phyloP scores from a whole-genome alignment of 2,888 invertebrate genomes.

The Agrilus cyanescens region DNA sequence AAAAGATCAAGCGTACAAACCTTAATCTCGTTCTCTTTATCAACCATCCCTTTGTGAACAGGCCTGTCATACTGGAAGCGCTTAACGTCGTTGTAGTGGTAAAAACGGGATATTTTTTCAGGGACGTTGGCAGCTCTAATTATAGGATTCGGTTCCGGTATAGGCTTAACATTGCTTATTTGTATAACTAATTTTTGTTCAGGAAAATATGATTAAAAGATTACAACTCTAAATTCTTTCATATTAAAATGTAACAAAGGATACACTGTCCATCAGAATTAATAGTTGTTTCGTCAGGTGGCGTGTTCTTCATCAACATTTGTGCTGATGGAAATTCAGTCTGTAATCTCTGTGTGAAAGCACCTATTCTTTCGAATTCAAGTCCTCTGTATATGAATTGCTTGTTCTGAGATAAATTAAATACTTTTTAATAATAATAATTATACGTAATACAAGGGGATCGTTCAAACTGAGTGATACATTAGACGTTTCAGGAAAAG shows the following conservation, averaged over 20 bases:
- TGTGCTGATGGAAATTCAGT: constrained; percentile 92
- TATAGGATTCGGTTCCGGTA: constrained; percentile 55
- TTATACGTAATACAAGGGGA: neutral
- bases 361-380: constrained; percentile 89
- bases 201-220: constrained; percentile 1
- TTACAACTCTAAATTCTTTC: neutral
- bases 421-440: constrained; percentile 2
- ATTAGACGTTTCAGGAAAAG: too few relatives aligned
- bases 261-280: constrained; percentile 79
- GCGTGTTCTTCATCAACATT: constrained; percentile 81
- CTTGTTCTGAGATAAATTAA: constrained; percentile 63
- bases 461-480: too few relatives aligned
- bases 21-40: constrained; percentile 92
- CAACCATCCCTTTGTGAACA: constrained; percentile 77
- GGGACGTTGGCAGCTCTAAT: constrained; percentile 53
- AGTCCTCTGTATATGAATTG: constrained; percentile 90
- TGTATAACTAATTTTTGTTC: constrained; percentile 58
- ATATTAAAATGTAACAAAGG: constrained; percentile 24
- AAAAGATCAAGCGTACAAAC: constrained; percentile 27
- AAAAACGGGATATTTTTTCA: constrained; percentile 78
- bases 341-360: constrained; percentile 86
- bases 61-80: constrained; percentile 86
- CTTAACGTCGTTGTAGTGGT: constrained; percentile 81
- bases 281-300: constrained; percentile 77
- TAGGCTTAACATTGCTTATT: constrained; percentile 87